phyloP scores from a whole-genome alignment of 2,113 vertebrate genomes.

The Myiopsitta monachus region DNA sequence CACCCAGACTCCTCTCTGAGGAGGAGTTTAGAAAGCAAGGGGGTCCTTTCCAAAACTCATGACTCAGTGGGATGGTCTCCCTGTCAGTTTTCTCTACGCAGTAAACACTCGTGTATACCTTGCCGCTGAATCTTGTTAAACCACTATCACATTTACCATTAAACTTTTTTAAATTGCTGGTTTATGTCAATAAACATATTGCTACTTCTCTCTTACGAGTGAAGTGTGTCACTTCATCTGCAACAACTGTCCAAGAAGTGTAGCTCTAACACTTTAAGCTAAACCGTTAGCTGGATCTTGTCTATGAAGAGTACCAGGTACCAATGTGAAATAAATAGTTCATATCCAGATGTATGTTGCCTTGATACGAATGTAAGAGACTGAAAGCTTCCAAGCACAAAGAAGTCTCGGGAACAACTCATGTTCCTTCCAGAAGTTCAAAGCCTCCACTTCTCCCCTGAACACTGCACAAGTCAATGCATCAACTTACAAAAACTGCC shows the following conservation, averaged over 20 bases:
- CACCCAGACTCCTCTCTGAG: not conserved
- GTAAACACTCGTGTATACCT: not conserved
- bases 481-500: not conserved
- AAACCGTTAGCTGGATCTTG: not conserved
- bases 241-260: not conserved
- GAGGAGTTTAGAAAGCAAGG: not conserved
- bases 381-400: not conserved
- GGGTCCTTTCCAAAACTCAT: not conserved
- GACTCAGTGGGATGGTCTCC: not conserved
- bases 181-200: not conserved
- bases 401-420: not conserved
- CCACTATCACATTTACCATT: not conserved
- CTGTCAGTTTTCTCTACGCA: not conserved
- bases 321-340: not conserved
- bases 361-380: accelerated
- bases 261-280: not conserved
- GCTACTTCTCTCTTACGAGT: not conserved
- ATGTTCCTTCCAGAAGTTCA: not conserved
- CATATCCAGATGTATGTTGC: not conserved
- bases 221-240: not conserved
- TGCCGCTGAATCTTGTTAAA: not conserved
- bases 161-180: not conserved
- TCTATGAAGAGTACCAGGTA: not conserved
- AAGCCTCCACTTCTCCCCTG: not conserved
- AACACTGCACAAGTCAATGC: accelerated